Evolutionary conservation across 2,113 vertebrate genomes (phyloP), one percentile per base, ranked within the genome.

Genomic region (Sclerurus mexicanus): DNA sequence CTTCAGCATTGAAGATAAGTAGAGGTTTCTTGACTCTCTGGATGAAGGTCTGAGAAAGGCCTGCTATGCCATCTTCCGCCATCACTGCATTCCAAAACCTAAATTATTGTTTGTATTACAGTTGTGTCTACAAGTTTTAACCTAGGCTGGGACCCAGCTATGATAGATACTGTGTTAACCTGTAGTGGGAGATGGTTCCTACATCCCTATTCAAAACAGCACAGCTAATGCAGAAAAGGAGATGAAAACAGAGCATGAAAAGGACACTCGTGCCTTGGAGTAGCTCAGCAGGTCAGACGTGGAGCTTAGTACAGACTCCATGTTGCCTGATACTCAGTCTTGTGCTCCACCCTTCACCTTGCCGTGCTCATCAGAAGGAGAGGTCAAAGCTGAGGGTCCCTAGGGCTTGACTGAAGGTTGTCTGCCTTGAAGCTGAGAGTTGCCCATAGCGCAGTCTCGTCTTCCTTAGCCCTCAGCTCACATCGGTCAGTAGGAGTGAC

Each of bases 91-190:
- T 73, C 85, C 68, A 90, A 93, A 97, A 53, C 87, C 87, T 76
- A 67, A 96, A 93, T 94, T 85, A 62, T 62, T 96, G 35, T 91
- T 96, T 92, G 10, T 68, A 12, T 93, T 94, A 40, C 31, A 56
- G 72, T 86, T 90, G 21, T 67, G 39, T 71, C 59, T 88, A 46
- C 62, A 81, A 74, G 52, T 80, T 95, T 87, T 92, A 87, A 71
- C 83, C 85, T 42, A 31, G 56, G 14, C 42, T 74, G 73, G n/a
- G 31, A 84, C 28, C 21, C 5, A 5, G 47, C 49, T 86, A 0
- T 33, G 14, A 56, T 59, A 46, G 52, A 49, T 42, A 30, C 17
- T 46, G 16, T 5, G 46, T 81, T 71, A 31, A 59, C 62, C 74
- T 60, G 47, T 84, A 68, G 30, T 27, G 47, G 28, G 44, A 89